Evolutionary conservation across 92 coral and sea anemone genomes (phyloP).

Genomic region (Bergia puertoricense): DNA sequence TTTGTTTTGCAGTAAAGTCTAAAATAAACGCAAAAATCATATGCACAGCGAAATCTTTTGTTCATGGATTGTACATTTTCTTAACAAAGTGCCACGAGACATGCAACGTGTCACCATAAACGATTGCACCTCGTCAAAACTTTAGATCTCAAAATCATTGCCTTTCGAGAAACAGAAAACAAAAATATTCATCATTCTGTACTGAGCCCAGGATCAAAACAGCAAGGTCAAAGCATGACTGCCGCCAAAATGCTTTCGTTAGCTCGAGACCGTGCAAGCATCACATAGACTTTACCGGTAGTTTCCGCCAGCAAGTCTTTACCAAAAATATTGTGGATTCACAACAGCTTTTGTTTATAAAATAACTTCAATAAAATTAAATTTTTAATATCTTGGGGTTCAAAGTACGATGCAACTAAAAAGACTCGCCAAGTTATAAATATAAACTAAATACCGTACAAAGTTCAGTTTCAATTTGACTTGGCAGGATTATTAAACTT

Average conservation of each 20-base stretch:
- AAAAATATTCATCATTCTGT: neutral
- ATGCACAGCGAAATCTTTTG: conserved; percentile 9
- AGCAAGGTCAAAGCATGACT: neutral
- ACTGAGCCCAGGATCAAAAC: neutral
- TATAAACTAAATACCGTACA: neutral
- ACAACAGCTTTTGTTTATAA: too few relatives aligned
- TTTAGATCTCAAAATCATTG: neutral
- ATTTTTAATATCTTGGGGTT: neutral
- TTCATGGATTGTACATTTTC: conserved; percentile 9
- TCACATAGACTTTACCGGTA: too few relatives aligned
- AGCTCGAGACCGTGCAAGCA: too few relatives aligned
- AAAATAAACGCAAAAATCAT: neutral
- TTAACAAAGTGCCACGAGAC: conserved; percentile 34
- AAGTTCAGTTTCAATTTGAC: neutral
- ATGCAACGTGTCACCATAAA: conserved; percentile 5
- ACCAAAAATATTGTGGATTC: too few relatives aligned
- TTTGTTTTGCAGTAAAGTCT: too few relatives aligned
- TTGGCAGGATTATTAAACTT: neutral
- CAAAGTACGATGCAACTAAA: neutral
- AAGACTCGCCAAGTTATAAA: too few relatives aligned
- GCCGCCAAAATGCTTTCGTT: neutral
- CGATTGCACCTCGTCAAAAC: neutral
- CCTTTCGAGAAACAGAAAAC: neutral
- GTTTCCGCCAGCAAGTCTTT: too few relatives aligned
- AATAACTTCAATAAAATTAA: neutral